phyloP scores from a whole-genome alignment of 2,797 vertebrate species.

The Danio choprae region DNA sequence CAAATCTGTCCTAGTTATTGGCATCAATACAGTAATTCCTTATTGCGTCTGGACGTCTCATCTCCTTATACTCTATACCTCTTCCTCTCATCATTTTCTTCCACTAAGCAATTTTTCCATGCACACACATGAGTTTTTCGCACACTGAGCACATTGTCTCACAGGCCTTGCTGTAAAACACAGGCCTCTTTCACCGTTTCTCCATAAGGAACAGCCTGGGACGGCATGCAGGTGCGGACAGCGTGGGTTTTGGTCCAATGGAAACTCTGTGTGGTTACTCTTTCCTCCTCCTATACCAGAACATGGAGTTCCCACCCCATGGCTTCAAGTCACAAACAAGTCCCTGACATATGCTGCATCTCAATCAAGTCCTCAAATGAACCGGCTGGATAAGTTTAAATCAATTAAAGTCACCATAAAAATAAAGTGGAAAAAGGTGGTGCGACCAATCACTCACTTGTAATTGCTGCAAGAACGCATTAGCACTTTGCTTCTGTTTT shows the following conservation, averaged over 20 bases:
- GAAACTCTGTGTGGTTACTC: constrained; percentile 17
- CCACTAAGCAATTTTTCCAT: constrained; percentile 19
- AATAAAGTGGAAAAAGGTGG: too few species aligned
- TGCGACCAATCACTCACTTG: too few species aligned
- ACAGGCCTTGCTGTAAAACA: constrained; percentile 69
- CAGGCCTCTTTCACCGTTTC: constrained; percentile 72
- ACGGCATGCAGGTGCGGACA: constrained; percentile 30
- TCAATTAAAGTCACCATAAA: not conserved
- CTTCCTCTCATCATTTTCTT: not conserved
- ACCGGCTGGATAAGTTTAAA: not conserved
- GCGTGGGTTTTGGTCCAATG: constrained; percentile 14
- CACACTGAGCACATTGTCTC: constrained; percentile 72
- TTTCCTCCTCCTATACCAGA: not conserved
- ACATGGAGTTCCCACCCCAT: constrained; percentile 13
- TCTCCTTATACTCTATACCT: not conserved
- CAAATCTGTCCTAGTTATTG: constrained; percentile 16
- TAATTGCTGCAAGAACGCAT: too few species aligned
- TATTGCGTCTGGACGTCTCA: not conserved
- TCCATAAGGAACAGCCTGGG: constrained; percentile 35
- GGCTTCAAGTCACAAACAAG: constrained; percentile 20
- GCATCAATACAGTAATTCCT: constrained; percentile 3
- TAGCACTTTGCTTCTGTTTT: too few species aligned
- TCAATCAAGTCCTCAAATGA: not conserved
- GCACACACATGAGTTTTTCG: constrained; percentile 16
- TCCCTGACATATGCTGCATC: not conserved